These are phyloP conservation scores for Cettia cetti DNA, from an alignment of 2,113 vertebrate species.

Conservation along the genomic window DNA sequence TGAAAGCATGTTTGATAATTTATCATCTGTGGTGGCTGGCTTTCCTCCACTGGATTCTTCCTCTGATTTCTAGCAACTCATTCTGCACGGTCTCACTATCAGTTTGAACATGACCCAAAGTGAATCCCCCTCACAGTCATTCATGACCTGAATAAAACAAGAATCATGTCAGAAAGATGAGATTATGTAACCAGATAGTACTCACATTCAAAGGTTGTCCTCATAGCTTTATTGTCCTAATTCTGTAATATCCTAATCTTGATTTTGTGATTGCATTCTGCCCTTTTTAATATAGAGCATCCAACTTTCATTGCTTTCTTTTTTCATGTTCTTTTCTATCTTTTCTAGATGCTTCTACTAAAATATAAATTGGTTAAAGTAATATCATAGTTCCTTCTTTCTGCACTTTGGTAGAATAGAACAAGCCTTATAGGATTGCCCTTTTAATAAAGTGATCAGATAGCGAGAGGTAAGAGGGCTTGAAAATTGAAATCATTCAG, in stretches of 20 bases:
- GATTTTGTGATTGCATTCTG: not conserved
- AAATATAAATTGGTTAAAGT: not conserved
- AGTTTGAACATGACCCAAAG: not conserved
- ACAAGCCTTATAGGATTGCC: not conserved
- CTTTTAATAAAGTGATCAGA: not conserved
- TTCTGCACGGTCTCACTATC: not conserved
- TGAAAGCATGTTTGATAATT: not conserved
- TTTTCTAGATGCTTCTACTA: not conserved
- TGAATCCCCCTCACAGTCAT: not conserved
- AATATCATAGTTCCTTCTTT: not conserved
- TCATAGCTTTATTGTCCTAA: not conserved
- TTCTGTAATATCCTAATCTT: not conserved
- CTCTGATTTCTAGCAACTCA: not conserved
- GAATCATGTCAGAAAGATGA: not conserved
- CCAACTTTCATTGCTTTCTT: not conserved
- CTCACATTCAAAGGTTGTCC: not conserved
- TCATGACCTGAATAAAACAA: not conserved
- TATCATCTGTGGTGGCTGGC: not conserved
- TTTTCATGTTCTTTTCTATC: not conserved
- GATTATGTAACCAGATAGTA: not conserved
- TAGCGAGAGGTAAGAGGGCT: not conserved
- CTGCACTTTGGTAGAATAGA: not conserved
- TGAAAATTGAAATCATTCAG: not conserved
- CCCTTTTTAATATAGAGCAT: not conserved
- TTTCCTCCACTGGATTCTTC: not conserved